Percentiles rank a stretch among this genome's conserved stretches.
Evolutionary conservation across 2,888 invertebrate genomes (phyloP).

Genomic region (Drosophila histrio): DNA sequence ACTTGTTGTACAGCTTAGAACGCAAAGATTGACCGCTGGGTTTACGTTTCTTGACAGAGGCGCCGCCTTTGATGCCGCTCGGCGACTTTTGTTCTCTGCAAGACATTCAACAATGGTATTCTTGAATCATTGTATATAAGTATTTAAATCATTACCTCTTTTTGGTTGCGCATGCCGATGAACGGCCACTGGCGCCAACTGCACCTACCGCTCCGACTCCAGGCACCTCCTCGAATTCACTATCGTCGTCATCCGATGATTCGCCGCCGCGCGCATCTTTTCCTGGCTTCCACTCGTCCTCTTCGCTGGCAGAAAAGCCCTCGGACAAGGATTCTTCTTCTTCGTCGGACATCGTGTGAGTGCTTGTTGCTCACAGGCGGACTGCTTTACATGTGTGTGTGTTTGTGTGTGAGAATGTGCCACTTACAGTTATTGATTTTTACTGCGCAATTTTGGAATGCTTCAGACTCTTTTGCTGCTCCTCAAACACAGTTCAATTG

Average conservation of each 20-base stretch:
- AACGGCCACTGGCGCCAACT: conserved; percentile 47
- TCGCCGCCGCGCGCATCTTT: conserved; percentile 78
- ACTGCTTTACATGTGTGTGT: conserved; percentile 62
- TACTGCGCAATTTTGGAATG: conserved; percentile 66
- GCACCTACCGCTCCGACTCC: conserved; percentile 33
- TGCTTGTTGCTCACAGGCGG: conserved; percentile 77
- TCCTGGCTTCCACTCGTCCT: conserved; percentile 82
- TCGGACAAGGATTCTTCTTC: conserved; percentile 81
- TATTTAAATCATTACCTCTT: conserved; percentile 53
- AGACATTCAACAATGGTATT: not conserved
- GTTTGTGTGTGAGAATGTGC: conserved; percentile 20
- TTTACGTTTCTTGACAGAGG: conserved; percentile 76
- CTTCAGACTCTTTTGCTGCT: not conserved
- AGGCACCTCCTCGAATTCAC: conserved; percentile 75
- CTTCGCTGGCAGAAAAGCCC: conserved; percentile 84
- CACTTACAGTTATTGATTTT: conserved; percentile 76
- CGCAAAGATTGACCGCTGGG: conserved; percentile 75
- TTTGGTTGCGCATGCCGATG: conserved; percentile 41
- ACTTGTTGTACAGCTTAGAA: conserved; percentile 79
- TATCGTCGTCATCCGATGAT: conserved; percentile 83
- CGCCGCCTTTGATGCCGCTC: conserved; percentile 70
- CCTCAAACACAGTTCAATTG: not conserved
- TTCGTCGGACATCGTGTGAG: conserved; percentile 82
- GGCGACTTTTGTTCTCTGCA: conserved; percentile 62
- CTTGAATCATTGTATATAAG: conserved; percentile 8